Base-by-base conservation (phyloP, 1,140 invertebrate species). In the Aleiodes sp. region DNA sequence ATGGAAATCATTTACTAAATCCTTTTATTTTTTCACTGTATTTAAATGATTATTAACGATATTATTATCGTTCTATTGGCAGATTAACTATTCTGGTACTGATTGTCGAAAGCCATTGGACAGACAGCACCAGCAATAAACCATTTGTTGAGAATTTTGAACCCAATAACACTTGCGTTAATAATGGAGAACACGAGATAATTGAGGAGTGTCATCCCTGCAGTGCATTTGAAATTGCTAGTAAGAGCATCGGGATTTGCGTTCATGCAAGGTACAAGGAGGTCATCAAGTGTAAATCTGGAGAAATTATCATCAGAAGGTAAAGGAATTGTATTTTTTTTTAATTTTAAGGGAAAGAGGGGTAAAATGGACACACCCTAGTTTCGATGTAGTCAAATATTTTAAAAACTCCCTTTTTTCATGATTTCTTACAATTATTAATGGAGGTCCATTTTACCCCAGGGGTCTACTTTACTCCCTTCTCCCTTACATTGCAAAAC, bases 181-280 rank as follows among this genome's bases (percentile, higher is more conserved):
- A 88, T 21, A 89, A 88, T 75, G 92, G 94, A 79, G 84, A 89
- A 14, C 93, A 89, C 75, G 87, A 89, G 62, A 84, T 94, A 28
- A 84, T 93, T 14, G 89, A 89, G 69, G 91, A 93, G 81, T 94
- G 94, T 78, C 91, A 94, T 86, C 92, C 92, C 8, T 96, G 94
- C 80, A 90, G 91, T 77, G 90, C 90, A 59, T 92, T 92, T 82
- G 92, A 93, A 85, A 89, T 93, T 70, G 88, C 89, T 7, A 94
- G 92, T 73, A 88, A 90, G 84, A 92, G 89, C 75, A 86, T 91
- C 7, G 88, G 88, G 41, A 89, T 91, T n/a, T 94, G 93, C 80
- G 85, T 89, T 41, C 87, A 89, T 70, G 92, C 91, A 1, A 88
- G 91, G 64, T 92, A 89, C 74, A 93, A 93, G 76, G 91, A 93